Evolutionary conservation across 2,113 vertebrate species (phyloP).

Genomic region (Cariama cristata): DNA sequence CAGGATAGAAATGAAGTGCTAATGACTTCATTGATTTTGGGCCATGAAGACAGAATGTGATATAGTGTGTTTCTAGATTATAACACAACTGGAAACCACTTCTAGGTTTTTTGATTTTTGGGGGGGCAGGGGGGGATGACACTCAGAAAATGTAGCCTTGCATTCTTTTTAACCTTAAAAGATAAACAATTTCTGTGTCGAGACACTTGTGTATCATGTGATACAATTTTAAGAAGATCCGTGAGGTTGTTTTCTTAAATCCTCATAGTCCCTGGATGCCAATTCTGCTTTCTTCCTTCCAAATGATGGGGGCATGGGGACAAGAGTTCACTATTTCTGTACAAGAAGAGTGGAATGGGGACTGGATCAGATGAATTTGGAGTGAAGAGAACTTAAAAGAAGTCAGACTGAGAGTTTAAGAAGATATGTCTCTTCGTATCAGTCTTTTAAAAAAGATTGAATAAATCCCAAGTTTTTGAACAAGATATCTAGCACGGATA

Average conservation of each 20-base stretch:
- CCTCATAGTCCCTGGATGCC: background rate
- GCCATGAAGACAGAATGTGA: background rate
- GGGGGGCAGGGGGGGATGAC: too few relatives aligned
- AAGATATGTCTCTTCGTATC: background rate
- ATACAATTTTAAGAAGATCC: background rate
- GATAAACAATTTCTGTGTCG: background rate
- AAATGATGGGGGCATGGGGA: background rate
- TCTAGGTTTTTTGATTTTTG: background rate
- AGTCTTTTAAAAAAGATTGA: background rate
- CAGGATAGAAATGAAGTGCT: constrained; percentile 18
- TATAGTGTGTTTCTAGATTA: background rate
- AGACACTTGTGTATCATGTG: background rate
- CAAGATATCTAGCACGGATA: background rate
- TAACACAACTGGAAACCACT: background rate
- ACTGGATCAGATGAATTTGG: background rate
- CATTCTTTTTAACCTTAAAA: background rate
- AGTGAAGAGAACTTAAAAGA: background rate
- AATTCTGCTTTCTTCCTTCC: background rate
- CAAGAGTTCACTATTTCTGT: background rate
- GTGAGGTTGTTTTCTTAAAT: background rate
- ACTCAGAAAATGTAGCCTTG: background rate
- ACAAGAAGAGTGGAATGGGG: background rate
- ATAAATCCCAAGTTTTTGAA: background rate
- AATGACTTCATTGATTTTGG: background rate
- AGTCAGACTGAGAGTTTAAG: background rate